phyloP scores from a whole-genome alignment of 1,140 invertebrate genomes.

The Diprion similis region DNA sequence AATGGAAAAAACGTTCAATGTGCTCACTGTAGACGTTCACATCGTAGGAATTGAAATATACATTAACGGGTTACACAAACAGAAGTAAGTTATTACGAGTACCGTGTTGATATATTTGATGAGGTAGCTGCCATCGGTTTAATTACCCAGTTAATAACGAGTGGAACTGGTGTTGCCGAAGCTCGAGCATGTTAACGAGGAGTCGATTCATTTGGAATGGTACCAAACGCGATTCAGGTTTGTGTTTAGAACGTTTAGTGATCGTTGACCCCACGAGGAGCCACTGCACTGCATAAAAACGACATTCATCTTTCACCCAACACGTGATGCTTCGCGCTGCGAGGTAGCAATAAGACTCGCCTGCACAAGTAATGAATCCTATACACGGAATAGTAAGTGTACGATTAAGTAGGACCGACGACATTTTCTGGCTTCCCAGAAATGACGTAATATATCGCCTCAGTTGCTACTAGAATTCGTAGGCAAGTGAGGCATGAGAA shows the following conservation, averaged over 20 bases:
- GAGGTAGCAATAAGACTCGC: constrained; percentile 11
- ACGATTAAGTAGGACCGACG: constrained; percentile 9
- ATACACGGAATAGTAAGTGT: background rate
- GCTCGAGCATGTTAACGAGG: background rate
- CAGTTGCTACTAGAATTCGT: too few species aligned
- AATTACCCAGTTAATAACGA: background rate
- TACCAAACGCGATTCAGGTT: background rate
- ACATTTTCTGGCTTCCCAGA: constrained; percentile 13
- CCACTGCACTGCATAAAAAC: constrained; percentile 2
- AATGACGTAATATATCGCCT: background rate
- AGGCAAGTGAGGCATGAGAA: background rate
- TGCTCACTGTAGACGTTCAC: background rate
- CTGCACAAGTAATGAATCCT: constrained; percentile 9
- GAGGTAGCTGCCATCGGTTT: constrained; percentile 1
- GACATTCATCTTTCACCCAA: constrained; percentile 11
- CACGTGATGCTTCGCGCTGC: constrained; percentile 5
- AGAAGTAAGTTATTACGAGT: too few species aligned
- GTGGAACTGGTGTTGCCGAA: background rate
- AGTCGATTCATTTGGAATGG: background rate
- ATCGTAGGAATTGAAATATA: too few species aligned
- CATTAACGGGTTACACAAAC: too few species aligned
- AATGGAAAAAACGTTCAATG: background rate
- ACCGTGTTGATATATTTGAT: background rate
- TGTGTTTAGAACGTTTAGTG: background rate
- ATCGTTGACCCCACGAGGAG: background rate